These are phyloP conservation scores for Brienomyrus brachyistius DNA, from an alignment of 2,113 vertebrate genomes.

Conservation along the genomic window DNA sequence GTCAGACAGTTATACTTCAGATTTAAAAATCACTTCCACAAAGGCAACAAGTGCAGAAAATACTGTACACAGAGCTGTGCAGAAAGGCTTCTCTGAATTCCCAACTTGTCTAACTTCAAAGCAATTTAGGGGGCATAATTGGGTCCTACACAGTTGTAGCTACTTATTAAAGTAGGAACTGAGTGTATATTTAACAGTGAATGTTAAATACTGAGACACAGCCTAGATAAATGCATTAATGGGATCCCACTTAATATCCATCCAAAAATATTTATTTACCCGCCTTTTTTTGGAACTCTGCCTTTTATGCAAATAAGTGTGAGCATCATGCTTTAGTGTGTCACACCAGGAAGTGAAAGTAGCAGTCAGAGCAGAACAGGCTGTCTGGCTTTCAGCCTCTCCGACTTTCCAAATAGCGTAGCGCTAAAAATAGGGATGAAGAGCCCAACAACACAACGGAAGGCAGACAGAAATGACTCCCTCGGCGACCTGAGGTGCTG, in stretches of 20 bases:
- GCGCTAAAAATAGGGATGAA: background rate
- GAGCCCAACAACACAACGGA: background rate
- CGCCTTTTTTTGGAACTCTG: constrained; percentile 17
- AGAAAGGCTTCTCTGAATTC: background rate
- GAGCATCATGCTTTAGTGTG: constrained; percentile 19
- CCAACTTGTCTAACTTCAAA: background rate
- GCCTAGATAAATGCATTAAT: background rate
- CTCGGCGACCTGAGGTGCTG: background rate
- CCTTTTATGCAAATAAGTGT: constrained; percentile 29
- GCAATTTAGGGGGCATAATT: background rate
- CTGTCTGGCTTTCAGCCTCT: background rate
- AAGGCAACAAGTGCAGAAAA: background rate
- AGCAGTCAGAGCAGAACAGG: background rate
- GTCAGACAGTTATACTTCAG: background rate
- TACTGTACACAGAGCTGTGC: background rate
- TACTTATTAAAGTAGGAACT: background rate
- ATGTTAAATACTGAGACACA: background rate
- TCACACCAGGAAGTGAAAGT: constrained; percentile 23
- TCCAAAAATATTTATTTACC: constrained; percentile 7
- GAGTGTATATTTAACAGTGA: background rate
- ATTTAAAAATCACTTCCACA: background rate
- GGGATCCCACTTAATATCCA: background rate
- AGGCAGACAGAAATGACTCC: background rate
- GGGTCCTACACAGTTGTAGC: background rate
- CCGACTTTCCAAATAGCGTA: background rate